Conservation (phyloP, 2,113 vertebrate species). For the Synodontis membranacea region DNA sequence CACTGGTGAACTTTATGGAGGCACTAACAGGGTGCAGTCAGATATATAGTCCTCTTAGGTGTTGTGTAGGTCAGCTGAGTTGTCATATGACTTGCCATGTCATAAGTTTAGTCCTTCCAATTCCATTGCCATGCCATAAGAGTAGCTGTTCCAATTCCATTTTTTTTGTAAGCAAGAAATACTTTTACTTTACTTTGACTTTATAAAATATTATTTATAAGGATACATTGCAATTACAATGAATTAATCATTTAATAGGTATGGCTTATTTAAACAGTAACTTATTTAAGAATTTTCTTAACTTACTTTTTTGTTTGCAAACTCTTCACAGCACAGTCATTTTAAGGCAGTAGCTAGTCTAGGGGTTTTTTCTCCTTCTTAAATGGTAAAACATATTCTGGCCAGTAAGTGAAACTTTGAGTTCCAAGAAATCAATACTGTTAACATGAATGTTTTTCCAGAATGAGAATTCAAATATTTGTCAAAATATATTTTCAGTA, state of each 20-base stretch:
- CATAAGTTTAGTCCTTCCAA: too few species aligned
- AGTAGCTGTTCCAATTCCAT: too few species aligned
- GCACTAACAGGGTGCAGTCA: conserved; percentile 1
- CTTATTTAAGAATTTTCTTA: neutral
- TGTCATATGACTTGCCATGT: conserved; percentile 13
- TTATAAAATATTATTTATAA: neutral
- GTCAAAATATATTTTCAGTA: too few species aligned
- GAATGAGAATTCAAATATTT: neutral
- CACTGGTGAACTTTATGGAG: conserved; percentile 3
- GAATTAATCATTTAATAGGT: neutral
- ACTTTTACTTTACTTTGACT: neutral
- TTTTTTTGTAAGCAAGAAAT: neutral
- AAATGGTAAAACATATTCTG: neutral
- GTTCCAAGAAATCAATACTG: neutral
- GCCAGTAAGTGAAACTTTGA: neutral
- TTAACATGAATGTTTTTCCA: neutral
- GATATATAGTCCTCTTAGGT: neutral
- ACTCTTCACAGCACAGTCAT: neutral
- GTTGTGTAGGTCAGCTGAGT: conserved; percentile 9
- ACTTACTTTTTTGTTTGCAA: neutral
- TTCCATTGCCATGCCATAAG: too few species aligned
- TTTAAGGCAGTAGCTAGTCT: neutral
- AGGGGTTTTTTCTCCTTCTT: neutral
- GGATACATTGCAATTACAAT: neutral
- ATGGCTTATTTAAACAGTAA: too few species aligned